Evolutionary conservation across 2,113 vertebrate genomes (phyloP).

Genomic region (Oceanodroma tethys): DNA sequence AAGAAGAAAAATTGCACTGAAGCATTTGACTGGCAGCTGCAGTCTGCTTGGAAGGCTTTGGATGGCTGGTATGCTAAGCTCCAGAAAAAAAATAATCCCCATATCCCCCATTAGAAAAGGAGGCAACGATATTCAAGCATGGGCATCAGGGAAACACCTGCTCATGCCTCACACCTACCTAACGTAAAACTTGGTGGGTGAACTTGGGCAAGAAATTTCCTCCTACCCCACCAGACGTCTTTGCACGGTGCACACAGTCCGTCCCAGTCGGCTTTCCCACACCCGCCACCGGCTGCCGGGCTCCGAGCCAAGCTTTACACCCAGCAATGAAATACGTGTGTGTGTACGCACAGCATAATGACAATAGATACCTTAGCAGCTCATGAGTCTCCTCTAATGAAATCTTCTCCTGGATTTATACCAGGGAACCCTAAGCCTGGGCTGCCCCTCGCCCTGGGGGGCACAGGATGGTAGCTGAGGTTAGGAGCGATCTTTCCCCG

Average conservation of each 20-base stretch:
- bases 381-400: not conserved
- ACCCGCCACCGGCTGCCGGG: not conserved
- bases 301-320: rapidly evolving
- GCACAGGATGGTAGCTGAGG: not conserved
- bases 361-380: rapidly evolving
- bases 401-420: not conserved
- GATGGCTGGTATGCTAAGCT: not conserved
- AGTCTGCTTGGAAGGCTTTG: not conserved
- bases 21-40: not conserved
- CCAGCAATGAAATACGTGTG: rapidly evolving
- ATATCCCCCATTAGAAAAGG: not conserved
- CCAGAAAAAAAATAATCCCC: not conserved
- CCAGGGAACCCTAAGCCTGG: no score
- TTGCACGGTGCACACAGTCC: rapidly evolving
- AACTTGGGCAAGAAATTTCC: not conserved
- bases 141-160: not conserved
- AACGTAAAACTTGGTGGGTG: rapidly evolving
- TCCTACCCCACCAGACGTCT: not conserved
- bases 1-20: not conserved
- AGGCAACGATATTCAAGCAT: not conserved
- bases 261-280: not conserved
- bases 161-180: rapidly evolving
- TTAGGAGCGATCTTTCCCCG: not conserved
- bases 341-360: rapidly evolving
- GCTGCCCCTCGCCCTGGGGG: not conserved